Percentiles rank a stretch among this genome's conserved stretches.
These are phyloP conservation scores for Gila robusta DNA, from an alignment of 2,797 vertebrate genomes.

Conservation along the genomic window DNA sequence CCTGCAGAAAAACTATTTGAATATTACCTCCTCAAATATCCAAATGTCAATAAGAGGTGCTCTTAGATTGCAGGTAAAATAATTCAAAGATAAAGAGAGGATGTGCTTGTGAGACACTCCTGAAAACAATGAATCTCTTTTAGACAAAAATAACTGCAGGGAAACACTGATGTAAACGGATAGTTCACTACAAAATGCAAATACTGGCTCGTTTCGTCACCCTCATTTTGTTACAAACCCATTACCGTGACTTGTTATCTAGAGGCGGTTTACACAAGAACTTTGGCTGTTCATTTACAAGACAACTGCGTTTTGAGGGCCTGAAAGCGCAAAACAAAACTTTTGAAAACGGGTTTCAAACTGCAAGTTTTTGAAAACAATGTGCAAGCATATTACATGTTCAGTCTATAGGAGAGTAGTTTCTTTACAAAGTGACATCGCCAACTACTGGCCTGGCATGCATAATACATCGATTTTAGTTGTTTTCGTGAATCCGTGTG, in stretches of 20 bases:
- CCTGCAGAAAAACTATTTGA: not conserved
- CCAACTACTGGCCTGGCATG: too few species aligned
- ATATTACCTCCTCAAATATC: not conserved
- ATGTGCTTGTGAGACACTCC: not conserved
- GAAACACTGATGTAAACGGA: constrained; percentile 5
- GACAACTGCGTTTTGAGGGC: not conserved
- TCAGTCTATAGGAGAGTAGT: too few species aligned
- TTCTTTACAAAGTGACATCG: not conserved
- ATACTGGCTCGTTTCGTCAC: not conserved
- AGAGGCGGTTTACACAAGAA: not conserved
- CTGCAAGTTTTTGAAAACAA: not conserved
- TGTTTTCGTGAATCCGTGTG: not conserved
- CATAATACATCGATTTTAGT: too few species aligned
- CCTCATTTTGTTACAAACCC: not conserved
- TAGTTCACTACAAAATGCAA: not conserved
- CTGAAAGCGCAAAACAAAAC: not conserved
- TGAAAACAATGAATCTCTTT: not conserved
- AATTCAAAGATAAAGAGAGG: not conserved
- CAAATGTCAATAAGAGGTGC: not conserved
- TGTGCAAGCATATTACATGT: not conserved
- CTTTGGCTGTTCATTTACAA: not conserved
- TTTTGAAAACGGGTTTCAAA: not conserved
- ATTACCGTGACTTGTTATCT: not conserved
- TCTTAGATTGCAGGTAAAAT: constrained; percentile 1
- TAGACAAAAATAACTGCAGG: constrained; percentile 24